Conservation (phyloP, 2,113 vertebrate genomes). For the Callipepla squamata region DNA sequence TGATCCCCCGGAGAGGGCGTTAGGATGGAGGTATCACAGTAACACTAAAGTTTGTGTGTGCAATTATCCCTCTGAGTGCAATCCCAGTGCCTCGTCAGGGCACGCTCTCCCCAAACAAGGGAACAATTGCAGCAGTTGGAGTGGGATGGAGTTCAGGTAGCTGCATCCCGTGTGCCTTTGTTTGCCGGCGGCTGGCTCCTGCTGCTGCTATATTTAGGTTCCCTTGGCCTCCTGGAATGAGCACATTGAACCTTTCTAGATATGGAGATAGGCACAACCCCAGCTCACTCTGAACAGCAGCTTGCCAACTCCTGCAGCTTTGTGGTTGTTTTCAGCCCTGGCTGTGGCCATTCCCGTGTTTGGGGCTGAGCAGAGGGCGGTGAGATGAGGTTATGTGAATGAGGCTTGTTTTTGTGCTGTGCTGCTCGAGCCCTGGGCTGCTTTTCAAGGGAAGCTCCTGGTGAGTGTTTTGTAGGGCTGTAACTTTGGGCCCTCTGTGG, state of each 20-base stretch:
- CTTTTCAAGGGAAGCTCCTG: background rate
- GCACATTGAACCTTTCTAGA: conserved; percentile 10
- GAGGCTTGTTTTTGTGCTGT: background rate
- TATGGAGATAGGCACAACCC: conserved; percentile 48
- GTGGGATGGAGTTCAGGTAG: conserved; percentile 48
- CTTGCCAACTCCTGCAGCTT: background rate
- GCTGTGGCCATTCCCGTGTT: background rate
- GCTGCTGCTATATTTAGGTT: conserved; percentile 61
- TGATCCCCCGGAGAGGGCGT: background rate
- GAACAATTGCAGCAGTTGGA: background rate
- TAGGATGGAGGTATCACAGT: background rate
- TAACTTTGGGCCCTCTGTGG: background rate
- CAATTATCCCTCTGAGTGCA: background rate
- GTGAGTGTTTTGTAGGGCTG: background rate
- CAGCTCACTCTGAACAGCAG: background rate
- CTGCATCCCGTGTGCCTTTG: conserved; percentile 17
- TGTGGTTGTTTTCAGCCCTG: background rate
- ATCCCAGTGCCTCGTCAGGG: background rate
- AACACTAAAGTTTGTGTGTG: background rate
- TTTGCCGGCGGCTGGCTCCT: conserved; percentile 17
- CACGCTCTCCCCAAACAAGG: conserved; percentile 39
- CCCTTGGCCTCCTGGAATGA: background rate
- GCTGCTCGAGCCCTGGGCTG: background rate
- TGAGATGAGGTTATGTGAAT: background rate
- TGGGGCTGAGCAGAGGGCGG: background rate